Base-by-base conservation (phyloP, 2,113 vertebrate genomes). In the Neodon shergylaensis region DNA sequence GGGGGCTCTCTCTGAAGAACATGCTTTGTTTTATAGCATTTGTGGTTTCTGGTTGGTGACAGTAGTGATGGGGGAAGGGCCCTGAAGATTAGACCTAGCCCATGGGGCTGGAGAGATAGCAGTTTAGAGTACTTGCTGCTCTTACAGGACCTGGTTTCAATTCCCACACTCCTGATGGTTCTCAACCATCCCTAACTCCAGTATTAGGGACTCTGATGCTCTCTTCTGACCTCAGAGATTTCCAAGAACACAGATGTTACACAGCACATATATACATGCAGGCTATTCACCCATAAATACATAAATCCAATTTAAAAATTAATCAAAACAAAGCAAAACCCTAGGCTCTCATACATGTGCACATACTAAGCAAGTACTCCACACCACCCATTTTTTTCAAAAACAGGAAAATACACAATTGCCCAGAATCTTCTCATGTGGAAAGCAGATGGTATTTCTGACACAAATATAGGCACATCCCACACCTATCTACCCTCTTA, bases 341-440 rank as follows among this genome's bases (percentile, higher is more conserved):
- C 6, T 73, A 39, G 36, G 68, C 13, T n/a, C 36, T 39, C 10
- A 16, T 3, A 28, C 49, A n/a, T 3, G 33, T 39, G 22, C 63
- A 31, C 24, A 14, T 33, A 2, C 63, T 58, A 91, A 49, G 7
- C 44, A 68, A 42, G 65, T 12, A 17, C 11, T 91, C 36, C 58
- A 24, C 28, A 3, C 39, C n/a, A 5, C 58, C 54, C 36, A 63
- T 44, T 82, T 63, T 63, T 81, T 94, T 39, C 76, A 83, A 87
- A 82, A 47, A 86, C 5, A 96, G 52, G 39, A 86, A 89, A 94
- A 24, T 65, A 36, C 12, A 39, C 84, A 65, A 63, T 19, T 58
- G 58, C n/a, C n/a, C 22, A 39, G 39, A 63, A 63, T 74, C 39
- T 96, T 87, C n/a, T 96, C 84, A 92, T 93, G 78, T 21, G 73